phyloP scores from a whole-genome alignment of 2,113 vertebrate species.

The Oriolus oriolus region DNA sequence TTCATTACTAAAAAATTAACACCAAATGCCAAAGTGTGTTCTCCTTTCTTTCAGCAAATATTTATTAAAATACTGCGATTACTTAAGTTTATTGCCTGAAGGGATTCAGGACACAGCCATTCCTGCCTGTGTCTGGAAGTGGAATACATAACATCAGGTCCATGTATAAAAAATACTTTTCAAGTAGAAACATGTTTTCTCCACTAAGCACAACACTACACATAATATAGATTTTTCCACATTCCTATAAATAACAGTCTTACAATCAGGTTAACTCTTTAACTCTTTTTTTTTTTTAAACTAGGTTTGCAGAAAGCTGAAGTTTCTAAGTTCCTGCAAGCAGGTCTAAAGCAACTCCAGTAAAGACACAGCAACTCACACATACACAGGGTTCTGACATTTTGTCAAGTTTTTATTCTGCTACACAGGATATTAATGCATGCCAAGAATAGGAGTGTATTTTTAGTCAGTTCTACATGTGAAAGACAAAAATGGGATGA shows the following conservation, averaged over 20 bases:
- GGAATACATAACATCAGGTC: not conserved
- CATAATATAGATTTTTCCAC: accelerated
- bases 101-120: not conserved
- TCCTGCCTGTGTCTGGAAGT: not conserved
- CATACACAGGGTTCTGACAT: not conserved
- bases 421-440: not conserved
- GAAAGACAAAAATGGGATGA: slow-evolving; percentile 11
- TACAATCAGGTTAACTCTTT: not conserved
- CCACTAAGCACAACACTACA: not conserved
- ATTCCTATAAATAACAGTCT: not conserved
- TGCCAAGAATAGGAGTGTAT: not conserved
- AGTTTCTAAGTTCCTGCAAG: not conserved
- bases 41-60: not conserved
- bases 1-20: not conserved
- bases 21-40: not conserved
- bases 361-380: not conserved
- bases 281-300: not conserved
- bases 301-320: not conserved
- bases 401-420: slow-evolving; percentile 3
- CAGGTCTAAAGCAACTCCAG: not conserved
- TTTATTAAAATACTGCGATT: not conserved
- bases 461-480: not conserved
- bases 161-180: not conserved
- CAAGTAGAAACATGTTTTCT: not conserved
- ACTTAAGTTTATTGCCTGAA: not conserved